These are phyloP conservation scores for Watsonalla binaria DNA, from an alignment of 2,888 invertebrate genomes.

Conservation along the genomic window DNA sequence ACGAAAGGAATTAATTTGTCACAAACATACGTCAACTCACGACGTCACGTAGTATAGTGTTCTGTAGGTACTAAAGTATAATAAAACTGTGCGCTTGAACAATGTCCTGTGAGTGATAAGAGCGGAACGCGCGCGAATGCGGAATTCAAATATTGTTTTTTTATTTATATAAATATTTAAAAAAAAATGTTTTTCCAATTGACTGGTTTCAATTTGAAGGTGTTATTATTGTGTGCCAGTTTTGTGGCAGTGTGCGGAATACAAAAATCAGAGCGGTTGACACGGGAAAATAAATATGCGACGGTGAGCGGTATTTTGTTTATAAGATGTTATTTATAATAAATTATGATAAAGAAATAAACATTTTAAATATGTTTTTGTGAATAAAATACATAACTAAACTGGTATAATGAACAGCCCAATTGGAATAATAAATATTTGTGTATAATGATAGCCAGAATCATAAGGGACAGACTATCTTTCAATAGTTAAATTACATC, in stretches of 20 bases:
- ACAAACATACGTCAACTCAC: not conserved
- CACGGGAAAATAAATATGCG: constrained; percentile 32
- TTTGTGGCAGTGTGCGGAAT: constrained; percentile 21
- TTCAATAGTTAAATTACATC: no score
- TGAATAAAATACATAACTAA: no score
- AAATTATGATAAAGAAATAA: no score
- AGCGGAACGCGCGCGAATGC: not conserved
- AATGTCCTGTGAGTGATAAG: not conserved
- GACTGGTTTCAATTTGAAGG: not conserved
- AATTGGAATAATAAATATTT: no score
- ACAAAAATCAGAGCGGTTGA: constrained; percentile 15
- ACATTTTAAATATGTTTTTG: no score
- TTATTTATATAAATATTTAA: not conserved
- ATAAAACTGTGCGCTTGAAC: not conserved
- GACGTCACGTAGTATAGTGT: not conserved
- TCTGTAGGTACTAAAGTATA: not conserved
- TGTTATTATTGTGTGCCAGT: constrained; percentile 23
- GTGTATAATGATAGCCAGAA: no score
- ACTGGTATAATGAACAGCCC: no score
- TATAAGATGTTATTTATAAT: no score
- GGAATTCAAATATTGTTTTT: not conserved
- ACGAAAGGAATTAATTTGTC: not conserved
- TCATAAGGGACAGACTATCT: no score
- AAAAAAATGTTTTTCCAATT: constrained; percentile 2
- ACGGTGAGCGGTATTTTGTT: constrained; percentile 40